phyloP scores from a whole-genome alignment of 2,888 invertebrate species.

The Germaria angustata region DNA sequence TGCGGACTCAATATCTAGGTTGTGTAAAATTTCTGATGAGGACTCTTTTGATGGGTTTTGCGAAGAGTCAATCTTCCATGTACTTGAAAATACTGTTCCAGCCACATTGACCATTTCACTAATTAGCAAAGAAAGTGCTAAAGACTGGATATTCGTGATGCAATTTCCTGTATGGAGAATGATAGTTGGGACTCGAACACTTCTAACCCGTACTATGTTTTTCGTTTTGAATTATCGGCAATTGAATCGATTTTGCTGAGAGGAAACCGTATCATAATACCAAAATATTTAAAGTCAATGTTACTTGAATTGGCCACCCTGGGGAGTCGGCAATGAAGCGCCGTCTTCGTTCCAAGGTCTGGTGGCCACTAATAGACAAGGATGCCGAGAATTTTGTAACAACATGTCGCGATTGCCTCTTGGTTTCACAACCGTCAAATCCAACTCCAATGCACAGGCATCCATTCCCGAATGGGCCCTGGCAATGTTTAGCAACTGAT shows the following conservation, averaged over 20 bases:
- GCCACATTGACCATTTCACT: too few relatives aligned
- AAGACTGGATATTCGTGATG: too few relatives aligned
- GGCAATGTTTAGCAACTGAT: constrained; percentile 53
- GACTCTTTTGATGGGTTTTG: constrained; percentile 26
- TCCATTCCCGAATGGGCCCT: constrained; percentile 56
- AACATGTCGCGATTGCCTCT: too few relatives aligned
- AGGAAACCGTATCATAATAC: too few relatives aligned
- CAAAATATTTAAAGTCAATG: constrained; percentile 15
- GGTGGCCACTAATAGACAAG: too few relatives aligned
- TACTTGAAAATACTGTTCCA: constrained; percentile 42
- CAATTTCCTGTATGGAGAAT: too few relatives aligned
- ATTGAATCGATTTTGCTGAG: constrained; percentile 50
- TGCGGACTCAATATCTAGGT: constrained; percentile 53
- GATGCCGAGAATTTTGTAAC: too few relatives aligned
- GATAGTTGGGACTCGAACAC: too few relatives aligned
- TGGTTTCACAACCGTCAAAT: too few relatives aligned
- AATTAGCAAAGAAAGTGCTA: too few relatives aligned
- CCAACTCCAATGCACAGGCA: constrained; percentile 53
- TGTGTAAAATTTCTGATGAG: constrained; percentile 46
- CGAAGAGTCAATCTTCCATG: constrained; percentile 29
- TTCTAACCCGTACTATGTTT: too few relatives aligned
- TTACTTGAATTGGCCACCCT: constrained; percentile 41
- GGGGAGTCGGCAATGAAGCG: constrained; percentile 60
- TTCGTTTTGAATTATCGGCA: constrained; percentile 43
- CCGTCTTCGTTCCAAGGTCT: constrained; percentile 42